phyloP scores from a whole-genome alignment of 2,113 vertebrate genomes.

The Dromas ardeola region DNA sequence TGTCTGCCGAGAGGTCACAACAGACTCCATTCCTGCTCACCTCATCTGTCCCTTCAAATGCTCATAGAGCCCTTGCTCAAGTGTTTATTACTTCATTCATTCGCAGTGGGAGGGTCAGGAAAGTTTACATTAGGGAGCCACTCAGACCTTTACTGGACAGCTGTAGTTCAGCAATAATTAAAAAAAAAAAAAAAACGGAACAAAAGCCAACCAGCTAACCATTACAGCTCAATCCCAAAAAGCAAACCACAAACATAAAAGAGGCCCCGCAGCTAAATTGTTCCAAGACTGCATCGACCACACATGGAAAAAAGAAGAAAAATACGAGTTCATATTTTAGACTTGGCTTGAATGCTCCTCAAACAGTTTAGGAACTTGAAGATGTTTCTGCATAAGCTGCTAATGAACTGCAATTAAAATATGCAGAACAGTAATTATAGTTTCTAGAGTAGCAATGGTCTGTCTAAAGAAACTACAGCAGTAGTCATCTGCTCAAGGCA shows the following conservation, averaged over 20 bases:
- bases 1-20: not conserved
- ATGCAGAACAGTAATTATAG: not conserved
- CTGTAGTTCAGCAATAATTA: not conserved
- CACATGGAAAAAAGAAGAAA: not conserved
- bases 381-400: not conserved
- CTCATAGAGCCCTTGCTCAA: not conserved
- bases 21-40: rapidly evolving
- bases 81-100: not conserved
- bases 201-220: not conserved
- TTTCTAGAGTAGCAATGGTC: not conserved
- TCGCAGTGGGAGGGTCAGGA: not conserved
- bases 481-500: not conserved
- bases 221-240: not conserved
- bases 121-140: not conserved
- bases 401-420: not conserved
- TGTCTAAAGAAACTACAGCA: not conserved
- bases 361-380: not conserved
- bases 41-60: not conserved
- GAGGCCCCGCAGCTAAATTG: not conserved
- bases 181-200: not conserved
- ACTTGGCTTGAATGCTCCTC: not conserved
- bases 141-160: not conserved
- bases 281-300: not conserved
- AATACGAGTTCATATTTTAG: rapidly evolving
- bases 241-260: not conserved